Evolutionary conservation across 1,140 invertebrate genomes (phyloP).

Genomic region (Ips nitidus): DNA sequence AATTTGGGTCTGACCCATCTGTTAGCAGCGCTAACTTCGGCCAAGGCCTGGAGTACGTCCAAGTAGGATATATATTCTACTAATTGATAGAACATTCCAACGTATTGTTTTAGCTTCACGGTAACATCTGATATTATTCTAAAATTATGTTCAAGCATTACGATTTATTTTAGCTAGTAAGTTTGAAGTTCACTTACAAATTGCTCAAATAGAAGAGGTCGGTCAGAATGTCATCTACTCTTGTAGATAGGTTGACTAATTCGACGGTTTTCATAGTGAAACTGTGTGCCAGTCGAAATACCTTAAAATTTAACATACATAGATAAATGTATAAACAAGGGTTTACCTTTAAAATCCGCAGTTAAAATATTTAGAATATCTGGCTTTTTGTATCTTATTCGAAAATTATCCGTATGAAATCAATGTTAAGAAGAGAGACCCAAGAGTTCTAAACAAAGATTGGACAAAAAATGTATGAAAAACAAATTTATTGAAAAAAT

Average conservation of each 20-base stretch:
- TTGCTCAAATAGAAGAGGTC: constrained; percentile 82
- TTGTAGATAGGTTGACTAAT: constrained; percentile 67
- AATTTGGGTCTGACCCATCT: constrained; percentile 75
- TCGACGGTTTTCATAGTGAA: constrained; percentile 76
- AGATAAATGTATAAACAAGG: not conserved
- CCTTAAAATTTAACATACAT: constrained; percentile 28
- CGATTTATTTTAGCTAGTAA: not conserved
- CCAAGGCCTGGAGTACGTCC: constrained; percentile 76
- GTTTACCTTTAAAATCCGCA: not conserved
- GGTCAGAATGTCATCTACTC: constrained; percentile 70
- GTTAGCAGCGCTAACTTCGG: constrained; percentile 62
- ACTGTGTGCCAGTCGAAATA: constrained; percentile 40
- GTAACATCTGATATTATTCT: constrained; percentile 65
- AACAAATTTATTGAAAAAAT: too few relatives aligned
- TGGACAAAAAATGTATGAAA: too few relatives aligned
- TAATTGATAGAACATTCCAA: constrained; percentile 76
- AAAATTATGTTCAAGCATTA: constrained; percentile 1
- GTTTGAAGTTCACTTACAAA: constrained; percentile 59
- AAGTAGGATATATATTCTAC: constrained; percentile 78
- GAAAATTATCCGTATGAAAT: not conserved
- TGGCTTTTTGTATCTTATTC: not conserved
- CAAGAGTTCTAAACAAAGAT: too few relatives aligned
- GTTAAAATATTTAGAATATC: too few relatives aligned
- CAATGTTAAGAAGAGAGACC: too few relatives aligned
- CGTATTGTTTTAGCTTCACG: constrained; percentile 65